Base-by-base conservation (phyloP, 1,140 invertebrate genomes). In the Calycopis cecrops region DNA sequence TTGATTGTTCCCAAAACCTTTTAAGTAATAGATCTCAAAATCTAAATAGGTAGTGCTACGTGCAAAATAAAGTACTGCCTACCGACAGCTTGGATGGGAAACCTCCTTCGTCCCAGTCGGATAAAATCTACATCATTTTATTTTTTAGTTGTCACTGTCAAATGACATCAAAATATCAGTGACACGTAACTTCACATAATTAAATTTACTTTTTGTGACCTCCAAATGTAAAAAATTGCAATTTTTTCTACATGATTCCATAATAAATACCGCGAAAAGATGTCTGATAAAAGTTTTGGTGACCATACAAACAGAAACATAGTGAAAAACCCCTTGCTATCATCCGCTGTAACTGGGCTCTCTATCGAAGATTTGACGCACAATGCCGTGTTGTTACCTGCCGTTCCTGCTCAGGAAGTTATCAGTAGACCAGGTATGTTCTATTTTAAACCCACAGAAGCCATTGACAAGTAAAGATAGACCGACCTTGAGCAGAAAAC, bases 121-220 rank as follows among this genome's bases (percentile, higher is more conserved):
- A 6, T n/a, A 35, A 50, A n/a, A 3, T 3, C 21, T 1, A 37
- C 2, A 37, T 4, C 11, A 8, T 37, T 37, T 35, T 35, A 6
- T 35, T 35, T 14, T 14, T 6, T 40, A 28, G 21, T 28, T 21
- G 38, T 65, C 62, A 64, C 35, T 61, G 62, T 64, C 62, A 76
- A 71, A 72, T 53, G 52, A 53, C 52, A 53, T 73, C 82, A 82
- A 82, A 85, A 85, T 79, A 85, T 72, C 68, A 71, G 78, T 86
- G 83, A 86, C 83, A 85, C 83, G 83, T 86, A 83, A 82, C 70
- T 80, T 81, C 73, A 76, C 59, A 58, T 76, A 83, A 86, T 79
- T 85, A 75, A 80, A 81, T 82, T 85, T 73, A 57, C 70, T 73
- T 80, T 79, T 83, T 78, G 69, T 73, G 83, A 79, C 81, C 78